Evolutionary conservation across 2,113 vertebrate genomes (phyloP).

Genomic region (Vidua macroura): DNA sequence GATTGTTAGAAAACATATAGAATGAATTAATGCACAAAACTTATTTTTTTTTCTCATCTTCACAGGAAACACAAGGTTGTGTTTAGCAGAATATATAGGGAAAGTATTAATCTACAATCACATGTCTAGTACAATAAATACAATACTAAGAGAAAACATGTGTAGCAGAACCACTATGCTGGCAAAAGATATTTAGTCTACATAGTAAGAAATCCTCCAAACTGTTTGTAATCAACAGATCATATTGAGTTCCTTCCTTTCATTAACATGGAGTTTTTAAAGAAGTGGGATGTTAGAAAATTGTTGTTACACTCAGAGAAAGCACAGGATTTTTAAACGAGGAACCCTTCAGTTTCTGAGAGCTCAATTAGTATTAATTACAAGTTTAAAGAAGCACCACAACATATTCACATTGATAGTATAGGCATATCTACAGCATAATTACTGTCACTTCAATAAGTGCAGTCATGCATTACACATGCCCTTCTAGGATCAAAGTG

Average conservation of each 20-base stretch:
- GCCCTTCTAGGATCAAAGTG: conserved; percentile 11
- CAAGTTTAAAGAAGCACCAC: conserved; percentile 44
- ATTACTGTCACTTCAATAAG: conserved; percentile 44
- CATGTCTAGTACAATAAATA: background rate
- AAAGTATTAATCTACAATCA: background rate
- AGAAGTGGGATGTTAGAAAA: background rate
- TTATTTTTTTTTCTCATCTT: background rate
- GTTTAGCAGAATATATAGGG: background rate
- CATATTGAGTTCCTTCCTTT: background rate
- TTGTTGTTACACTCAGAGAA: background rate
- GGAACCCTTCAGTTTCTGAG: background rate
- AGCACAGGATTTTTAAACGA: background rate
- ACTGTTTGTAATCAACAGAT: background rate
- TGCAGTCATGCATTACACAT: background rate
- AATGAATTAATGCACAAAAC: background rate
- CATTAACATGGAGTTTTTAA: background rate
- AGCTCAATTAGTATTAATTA: conserved; percentile 57
- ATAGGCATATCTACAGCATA: conserved; percentile 29
- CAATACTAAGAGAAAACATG: background rate
- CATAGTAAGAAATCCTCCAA: background rate
- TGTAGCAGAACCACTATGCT: background rate
- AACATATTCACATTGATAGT: conserved; percentile 33
- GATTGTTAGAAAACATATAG: background rate
- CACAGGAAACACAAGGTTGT: background rate
- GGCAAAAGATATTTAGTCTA: background rate